Conservation (phyloP, 2,888 invertebrate genomes). For the Sminthurides aquaticus region DNA sequence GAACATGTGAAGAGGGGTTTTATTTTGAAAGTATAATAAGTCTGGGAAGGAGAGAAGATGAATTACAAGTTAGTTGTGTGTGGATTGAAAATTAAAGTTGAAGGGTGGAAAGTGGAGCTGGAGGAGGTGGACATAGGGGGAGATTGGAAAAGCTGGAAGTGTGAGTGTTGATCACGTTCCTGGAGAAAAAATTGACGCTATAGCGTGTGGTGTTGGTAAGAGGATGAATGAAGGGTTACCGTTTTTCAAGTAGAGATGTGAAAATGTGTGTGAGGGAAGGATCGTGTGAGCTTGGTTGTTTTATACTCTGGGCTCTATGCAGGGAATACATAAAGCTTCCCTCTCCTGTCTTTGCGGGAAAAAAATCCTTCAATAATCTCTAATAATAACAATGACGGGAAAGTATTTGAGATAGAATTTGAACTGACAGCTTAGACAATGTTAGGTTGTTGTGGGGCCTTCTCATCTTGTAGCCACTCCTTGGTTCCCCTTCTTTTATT, state of each 20-base stretch:
- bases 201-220: not conserved
- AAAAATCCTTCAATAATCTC: constrained; percentile 19
- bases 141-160: not conserved
- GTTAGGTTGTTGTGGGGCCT: not conserved
- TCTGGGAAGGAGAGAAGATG: not conserved
- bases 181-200: too few species aligned
- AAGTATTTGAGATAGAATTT: constrained; percentile 10
- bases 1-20: too few species aligned
- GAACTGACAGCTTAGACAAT: constrained; percentile 14
- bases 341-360: not conserved
- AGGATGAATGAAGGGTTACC: not conserved
- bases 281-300: too few species aligned
- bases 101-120: too few species aligned
- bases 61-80: not conserved
- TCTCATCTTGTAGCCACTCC: not conserved
- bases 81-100: not conserved
- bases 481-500: not conserved
- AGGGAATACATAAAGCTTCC: too few species aligned
- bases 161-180: not conserved
- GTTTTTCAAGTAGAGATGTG: too few species aligned
- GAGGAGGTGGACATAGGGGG: too few species aligned
- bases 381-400: constrained; percentile 20
- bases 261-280: too few species aligned
- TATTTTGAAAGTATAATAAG: too few species aligned
- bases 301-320: too few species aligned